Conservation (phyloP, 2,888 invertebrate genomes). For the Acleris sparsana region DNA sequence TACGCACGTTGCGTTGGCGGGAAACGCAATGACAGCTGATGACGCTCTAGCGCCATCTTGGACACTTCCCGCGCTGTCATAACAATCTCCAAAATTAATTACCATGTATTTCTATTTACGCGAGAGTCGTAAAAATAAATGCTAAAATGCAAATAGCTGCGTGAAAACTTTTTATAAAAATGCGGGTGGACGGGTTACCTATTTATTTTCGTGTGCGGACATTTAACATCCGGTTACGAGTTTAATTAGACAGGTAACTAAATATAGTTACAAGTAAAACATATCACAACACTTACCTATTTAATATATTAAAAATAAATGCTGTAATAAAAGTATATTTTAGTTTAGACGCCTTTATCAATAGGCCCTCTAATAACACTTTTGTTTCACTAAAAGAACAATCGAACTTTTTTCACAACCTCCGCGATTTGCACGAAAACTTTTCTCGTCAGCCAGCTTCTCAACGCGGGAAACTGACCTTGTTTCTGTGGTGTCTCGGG, state of each 20-base stretch:
- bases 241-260: background rate
- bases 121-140: slow-evolving; percentile 28
- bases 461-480: slow-evolving; percentile 52
- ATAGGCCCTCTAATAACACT: no score
- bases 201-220: slow-evolving; percentile 8
- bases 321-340: no score
- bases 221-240: background rate
- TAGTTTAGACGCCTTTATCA: no score
- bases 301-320: no score
- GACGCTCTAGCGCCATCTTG: slow-evolving; percentile 29
- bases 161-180: slow-evolving; percentile 12
- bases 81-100: slow-evolving; percentile 35
- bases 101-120: slow-evolving; percentile 29
- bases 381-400: no score
- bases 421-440: no score
- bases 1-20: slow-evolving; percentile 30
- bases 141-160: slow-evolving; percentile 13
- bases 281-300: no score
- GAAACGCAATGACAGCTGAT: slow-evolving; percentile 33
- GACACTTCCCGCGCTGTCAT: slow-evolving; percentile 27
- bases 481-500: slow-evolving; percentile 65
- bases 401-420: no score
- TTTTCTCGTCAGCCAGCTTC: background rate
- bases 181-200: slow-evolving; percentile 4
- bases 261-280: background rate